Conservation (phyloP, 2,797 vertebrate species). For the Monodelphis domestica region DNA sequence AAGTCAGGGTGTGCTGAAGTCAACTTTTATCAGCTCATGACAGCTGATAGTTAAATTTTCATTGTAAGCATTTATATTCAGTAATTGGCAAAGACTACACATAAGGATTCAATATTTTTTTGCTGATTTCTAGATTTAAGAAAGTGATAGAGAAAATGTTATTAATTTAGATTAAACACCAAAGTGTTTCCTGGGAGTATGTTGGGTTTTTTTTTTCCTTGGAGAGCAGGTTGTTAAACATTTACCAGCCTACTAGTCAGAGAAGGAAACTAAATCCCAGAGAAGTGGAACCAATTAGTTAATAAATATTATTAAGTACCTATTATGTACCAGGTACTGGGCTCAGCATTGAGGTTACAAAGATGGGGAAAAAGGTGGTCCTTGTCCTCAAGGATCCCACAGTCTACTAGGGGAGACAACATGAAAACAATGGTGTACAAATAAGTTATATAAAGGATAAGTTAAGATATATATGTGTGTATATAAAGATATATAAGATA, state of each 20-base stretch:
- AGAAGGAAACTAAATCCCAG: neutral
- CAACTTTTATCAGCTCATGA: neutral
- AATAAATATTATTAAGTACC: neutral
- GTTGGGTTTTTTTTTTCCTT: neutral
- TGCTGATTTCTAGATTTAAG: neutral
- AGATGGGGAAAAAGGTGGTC: neutral
- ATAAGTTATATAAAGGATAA: neutral
- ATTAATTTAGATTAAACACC: neutral
- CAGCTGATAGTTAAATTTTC: neutral
- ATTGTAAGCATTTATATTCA: neutral
- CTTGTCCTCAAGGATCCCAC: neutral
- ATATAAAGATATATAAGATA: too few species aligned
- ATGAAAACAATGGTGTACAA: neutral
- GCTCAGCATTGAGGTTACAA: neutral
- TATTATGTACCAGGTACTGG: neutral
- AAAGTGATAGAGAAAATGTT: neutral
- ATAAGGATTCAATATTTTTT: neutral
- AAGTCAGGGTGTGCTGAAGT: neutral
- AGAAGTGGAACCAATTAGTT: neutral
- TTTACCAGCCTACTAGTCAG: neutral
- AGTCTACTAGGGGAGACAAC: neutral
- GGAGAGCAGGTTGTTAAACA: neutral
- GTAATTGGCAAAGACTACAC: neutral
- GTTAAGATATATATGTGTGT: too few species aligned
- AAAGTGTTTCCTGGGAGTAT: neutral